A percentile compares a stretch with the other conserved stretches of the same genome.
These are phyloP conservation scores for Lamellibrachia satsuma DNA, from an alignment of 2,888 invertebrate genomes.

Conservation along the genomic window DNA sequence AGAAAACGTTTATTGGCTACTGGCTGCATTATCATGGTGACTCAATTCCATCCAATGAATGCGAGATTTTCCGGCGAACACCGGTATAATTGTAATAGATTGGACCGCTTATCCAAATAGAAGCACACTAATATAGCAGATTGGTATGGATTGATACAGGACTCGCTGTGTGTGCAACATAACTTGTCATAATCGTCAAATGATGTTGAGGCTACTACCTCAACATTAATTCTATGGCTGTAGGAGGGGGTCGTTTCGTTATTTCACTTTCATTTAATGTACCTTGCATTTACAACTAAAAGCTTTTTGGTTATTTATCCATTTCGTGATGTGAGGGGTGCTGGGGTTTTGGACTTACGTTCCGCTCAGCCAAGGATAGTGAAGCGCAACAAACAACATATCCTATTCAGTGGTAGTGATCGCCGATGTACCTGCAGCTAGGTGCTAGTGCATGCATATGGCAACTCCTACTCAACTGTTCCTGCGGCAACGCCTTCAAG, in stretches of 20 bases:
- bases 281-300: background rate
- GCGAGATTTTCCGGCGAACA: background rate
- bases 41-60: slow-evolving; percentile 1
- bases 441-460: no score
- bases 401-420: no score
- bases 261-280: background rate
- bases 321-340: background rate
- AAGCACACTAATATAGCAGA: slow-evolving; percentile 10
- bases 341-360: no score
- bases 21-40: background rate
- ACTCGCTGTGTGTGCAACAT: background rate
- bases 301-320: background rate
- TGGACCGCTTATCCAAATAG: background rate
- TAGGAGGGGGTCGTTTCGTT: background rate
- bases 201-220: background rate
- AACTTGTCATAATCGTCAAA: background rate
- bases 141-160: background rate
- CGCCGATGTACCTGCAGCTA: no score
- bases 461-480: no score
- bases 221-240: background rate
- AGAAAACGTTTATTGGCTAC: background rate
- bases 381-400: no score
- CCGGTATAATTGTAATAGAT: background rate
- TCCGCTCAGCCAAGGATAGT: no score
- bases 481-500: no score